These are phyloP conservation scores for Australoheros facetus DNA, from an alignment of 2,797 vertebrate genomes.

Conservation along the genomic window DNA sequence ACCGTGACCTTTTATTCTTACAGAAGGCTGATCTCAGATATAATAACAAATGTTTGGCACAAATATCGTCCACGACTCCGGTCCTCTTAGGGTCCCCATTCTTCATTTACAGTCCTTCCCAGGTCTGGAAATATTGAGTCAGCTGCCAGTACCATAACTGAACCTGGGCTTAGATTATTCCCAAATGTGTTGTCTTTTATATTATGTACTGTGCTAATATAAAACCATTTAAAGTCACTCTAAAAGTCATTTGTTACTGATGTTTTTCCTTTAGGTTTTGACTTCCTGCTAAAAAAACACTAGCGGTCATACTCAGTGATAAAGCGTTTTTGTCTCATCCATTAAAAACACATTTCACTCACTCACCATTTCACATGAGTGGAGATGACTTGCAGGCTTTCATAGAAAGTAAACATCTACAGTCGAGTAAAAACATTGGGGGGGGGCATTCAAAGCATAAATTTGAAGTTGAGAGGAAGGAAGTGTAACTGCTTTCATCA, in stretches of 20 bases:
- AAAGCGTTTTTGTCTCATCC: conserved; percentile 39
- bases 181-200: background rate
- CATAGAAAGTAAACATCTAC: conserved; percentile 6
- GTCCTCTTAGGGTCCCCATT: background rate
- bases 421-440: too few relatives aligned
- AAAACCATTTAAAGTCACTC: background rate
- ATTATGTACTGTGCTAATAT: background rate
- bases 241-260: background rate
- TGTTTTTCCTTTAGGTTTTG: background rate
- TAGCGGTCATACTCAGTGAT: background rate
- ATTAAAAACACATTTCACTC: conserved; percentile 36
- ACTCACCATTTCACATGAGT: conserved; percentile 27
- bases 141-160: background rate
- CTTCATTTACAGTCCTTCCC: background rate
- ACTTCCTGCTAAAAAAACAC: background rate
- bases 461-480: conserved; percentile 25
- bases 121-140: background rate
- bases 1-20: background rate
- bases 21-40: background rate
- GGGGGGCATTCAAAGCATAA: background rate
- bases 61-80: background rate
- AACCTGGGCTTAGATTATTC: background rate
- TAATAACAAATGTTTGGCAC: background rate
- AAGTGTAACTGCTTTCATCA: conserved; percentile 38
- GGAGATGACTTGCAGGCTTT: conserved; percentile 44